Conservation (phyloP, 64 coral and sea anemone genomes). For the Stichodactyla mertensii region DNA sequence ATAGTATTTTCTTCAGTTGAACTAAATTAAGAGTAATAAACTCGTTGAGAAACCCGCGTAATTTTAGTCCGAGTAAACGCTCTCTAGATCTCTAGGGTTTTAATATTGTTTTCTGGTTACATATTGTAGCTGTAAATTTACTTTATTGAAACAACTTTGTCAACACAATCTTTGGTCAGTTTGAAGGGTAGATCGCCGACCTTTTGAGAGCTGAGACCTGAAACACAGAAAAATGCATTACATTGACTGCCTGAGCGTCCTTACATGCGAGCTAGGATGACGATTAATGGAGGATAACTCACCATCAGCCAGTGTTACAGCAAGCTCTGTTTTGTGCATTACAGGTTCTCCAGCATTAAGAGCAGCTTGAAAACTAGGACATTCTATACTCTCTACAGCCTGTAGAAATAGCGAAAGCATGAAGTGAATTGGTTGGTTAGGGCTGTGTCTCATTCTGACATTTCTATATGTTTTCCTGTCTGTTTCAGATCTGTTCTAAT, state of each 20-base stretch:
- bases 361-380: constrained; percentile 57
- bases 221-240: neutral
- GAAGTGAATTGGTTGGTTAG: too few species aligned
- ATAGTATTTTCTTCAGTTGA: too few species aligned
- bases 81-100: neutral
- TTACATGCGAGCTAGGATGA: neutral
- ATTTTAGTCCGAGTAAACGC: neutral
- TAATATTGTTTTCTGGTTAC: neutral
- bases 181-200: constrained; percentile 52
- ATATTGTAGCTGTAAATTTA: neutral
- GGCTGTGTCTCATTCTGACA: too few species aligned
- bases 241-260: too few species aligned
- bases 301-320: constrained; percentile 56
- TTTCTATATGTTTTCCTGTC: too few species aligned
- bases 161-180: constrained; percentile 51
- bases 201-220: constrained; percentile 45
- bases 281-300: neutral
- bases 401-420: neutral
- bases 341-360: constrained; percentile 33
- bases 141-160: constrained; percentile 69
- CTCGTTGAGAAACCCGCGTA: too few species aligned
- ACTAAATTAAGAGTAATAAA: too few species aligned
- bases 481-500: too few species aligned
- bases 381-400: constrained; percentile 58
- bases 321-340: constrained; percentile 6